phyloP scores from a whole-genome alignment of 2,113 vertebrate species.

The Malurus elegans region DNA sequence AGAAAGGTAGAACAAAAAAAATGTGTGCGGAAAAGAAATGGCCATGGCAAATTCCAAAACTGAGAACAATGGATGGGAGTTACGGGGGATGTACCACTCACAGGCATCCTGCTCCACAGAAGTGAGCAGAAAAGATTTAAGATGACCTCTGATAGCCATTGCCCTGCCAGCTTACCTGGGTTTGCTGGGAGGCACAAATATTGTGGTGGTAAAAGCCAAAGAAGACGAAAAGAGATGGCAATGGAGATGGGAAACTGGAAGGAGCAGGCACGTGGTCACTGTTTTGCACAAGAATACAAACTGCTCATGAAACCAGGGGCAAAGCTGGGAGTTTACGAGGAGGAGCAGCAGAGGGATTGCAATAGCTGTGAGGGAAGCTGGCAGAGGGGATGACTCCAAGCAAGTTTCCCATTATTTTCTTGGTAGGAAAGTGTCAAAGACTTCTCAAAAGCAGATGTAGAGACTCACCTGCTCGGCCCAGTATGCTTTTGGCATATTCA shows the following conservation, averaged over 20 bases:
- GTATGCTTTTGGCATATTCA: conserved; percentile 77
- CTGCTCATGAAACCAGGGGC: background rate
- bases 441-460: background rate
- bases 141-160: background rate
- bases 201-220: background rate
- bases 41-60: background rate
- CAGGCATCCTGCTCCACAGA: background rate
- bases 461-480: conserved; percentile 27
- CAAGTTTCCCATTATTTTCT: background rate
- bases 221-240: background rate
- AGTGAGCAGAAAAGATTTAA: background rate
- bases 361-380: background rate
- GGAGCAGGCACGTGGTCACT: accelerated
- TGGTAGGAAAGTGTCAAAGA: background rate
- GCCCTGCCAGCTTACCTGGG: background rate
- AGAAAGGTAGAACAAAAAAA: background rate
- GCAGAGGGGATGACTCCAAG: background rate
- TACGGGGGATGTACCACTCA: background rate
- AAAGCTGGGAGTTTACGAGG: background rate
- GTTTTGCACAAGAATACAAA: background rate
- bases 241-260: background rate
- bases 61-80: background rate
- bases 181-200: background rate
- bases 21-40: background rate
- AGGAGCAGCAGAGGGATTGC: background rate